These are phyloP conservation scores for Scyliorhinus canicula DNA, from an alignment of 2,797 vertebrate genomes.

Conservation along the genomic window DNA sequence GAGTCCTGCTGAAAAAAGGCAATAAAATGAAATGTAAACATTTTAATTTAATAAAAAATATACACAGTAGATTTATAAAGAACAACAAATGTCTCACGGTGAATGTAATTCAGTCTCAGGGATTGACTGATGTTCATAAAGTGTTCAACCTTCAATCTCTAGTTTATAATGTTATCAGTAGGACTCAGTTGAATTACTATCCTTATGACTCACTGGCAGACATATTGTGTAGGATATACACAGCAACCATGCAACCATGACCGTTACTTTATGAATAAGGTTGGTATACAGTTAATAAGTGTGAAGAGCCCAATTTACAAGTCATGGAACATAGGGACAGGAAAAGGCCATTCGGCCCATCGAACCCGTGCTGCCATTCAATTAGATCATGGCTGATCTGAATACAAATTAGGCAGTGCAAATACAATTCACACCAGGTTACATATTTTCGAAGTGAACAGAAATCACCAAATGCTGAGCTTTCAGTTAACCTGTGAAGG, in stretches of 20 bases:
- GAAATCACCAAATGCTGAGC: not conserved
- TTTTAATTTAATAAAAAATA: conserved; percentile 5
- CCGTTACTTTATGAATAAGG: not conserved
- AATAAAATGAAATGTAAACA: not conserved
- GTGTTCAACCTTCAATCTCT: conserved; percentile 1
- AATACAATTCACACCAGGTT: not conserved
- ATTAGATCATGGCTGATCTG: not conserved
- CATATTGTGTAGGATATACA: not conserved
- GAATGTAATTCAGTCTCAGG: conserved; percentile 12
- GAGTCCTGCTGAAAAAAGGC: not conserved
- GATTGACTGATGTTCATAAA: not conserved
- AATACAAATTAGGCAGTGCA: not conserved
- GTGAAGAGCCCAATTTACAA: not conserved
- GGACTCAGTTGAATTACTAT: not conserved
- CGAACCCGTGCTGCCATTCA: not conserved
- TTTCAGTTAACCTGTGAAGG: not conserved
- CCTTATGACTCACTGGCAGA: not conserved
- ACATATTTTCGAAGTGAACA: not conserved
- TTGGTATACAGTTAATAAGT: not conserved
- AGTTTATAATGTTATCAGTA: not conserved
- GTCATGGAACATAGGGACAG: not conserved
- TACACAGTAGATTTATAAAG: not conserved
- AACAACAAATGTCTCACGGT: not conserved
- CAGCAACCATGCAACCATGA: not conserved
- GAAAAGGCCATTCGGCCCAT: not conserved